Percentiles rank a stretch among this genome's conserved stretches.
Conservation (phyloP, 2,888 invertebrate genomes). For the Blastobasis lacticolella region DNA sequence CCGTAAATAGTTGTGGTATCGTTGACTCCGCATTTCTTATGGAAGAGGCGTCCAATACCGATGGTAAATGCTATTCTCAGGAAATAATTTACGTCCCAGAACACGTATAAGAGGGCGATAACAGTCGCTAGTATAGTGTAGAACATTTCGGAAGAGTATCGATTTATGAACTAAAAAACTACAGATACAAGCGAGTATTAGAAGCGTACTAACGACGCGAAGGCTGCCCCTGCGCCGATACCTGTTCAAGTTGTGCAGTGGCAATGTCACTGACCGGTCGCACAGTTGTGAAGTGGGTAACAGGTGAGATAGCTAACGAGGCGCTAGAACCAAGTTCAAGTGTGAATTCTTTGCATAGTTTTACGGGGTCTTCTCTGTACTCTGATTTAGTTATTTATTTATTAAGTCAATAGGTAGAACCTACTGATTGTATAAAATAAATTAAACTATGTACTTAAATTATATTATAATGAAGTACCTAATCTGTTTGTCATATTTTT, state of each 20-base stretch:
- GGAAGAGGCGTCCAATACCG: constrained; percentile 79
- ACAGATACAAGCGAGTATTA: too few relatives aligned
- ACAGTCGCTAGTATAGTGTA: constrained; percentile 47
- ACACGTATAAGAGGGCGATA: constrained; percentile 76
- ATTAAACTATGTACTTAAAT: too few relatives aligned
- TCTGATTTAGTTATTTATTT: too few relatives aligned
- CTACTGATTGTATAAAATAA: too few relatives aligned
- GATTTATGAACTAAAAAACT: neutral
- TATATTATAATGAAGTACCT: too few relatives aligned
- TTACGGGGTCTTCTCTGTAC: too few relatives aligned
- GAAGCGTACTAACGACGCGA: too few relatives aligned
- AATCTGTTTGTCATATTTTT: too few relatives aligned
- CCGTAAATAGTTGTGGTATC: constrained; percentile 84
- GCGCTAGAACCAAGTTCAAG: too few relatives aligned
- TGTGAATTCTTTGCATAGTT: too few relatives aligned
- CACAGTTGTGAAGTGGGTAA: constrained; percentile 3
- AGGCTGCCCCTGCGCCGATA: constrained; percentile 3
- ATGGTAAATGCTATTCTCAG: constrained; percentile 81
- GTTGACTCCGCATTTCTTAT: constrained; percentile 79
- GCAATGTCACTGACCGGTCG: constrained; percentile 2
- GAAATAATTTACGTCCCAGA: constrained; percentile 88
- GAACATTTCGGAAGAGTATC: constrained; percentile 29
- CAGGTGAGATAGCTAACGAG: too few relatives aligned
- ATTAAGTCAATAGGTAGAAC: too few relatives aligned
- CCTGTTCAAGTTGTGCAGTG: neutral